Evolutionary conservation across 2,113 vertebrate genomes (phyloP).

Genomic region (Scortum barcoo): DNA sequence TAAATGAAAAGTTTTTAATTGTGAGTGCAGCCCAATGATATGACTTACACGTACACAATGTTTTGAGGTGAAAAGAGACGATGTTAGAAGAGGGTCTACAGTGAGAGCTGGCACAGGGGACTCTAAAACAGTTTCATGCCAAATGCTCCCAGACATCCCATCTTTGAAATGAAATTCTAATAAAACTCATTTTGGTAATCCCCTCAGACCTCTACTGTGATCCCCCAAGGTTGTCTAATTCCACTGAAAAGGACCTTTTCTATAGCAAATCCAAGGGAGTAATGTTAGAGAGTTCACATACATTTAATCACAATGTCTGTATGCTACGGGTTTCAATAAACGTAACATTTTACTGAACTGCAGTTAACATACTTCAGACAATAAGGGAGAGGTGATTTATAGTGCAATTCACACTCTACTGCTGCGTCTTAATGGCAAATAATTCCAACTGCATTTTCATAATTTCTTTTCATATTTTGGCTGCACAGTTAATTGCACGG

Average conservation of each 20-base stretch:
- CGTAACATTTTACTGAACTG: neutral
- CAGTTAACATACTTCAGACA: neutral
- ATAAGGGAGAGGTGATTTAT: neutral
- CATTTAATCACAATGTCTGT: neutral
- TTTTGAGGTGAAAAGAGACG: neutral
- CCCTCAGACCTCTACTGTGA: constrained; percentile 10
- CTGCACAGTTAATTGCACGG: constrained; percentile 8
- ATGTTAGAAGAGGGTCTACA: neutral
- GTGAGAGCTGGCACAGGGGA: neutral
- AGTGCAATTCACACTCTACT: neutral
- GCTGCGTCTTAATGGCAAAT: neutral
- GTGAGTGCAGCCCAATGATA: neutral
- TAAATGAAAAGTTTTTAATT: neutral
- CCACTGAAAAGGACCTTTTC: neutral
- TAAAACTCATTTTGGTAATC: constrained; percentile 1
- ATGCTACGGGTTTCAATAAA: neutral
- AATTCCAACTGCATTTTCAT: neutral
- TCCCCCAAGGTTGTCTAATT: constrained; percentile 1
- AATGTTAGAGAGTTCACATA: neutral
- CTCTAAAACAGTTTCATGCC: constrained; percentile 25
- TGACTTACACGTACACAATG: neutral
- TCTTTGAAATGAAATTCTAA: constrained; percentile 29
- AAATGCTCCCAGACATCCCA: constrained; percentile 19
- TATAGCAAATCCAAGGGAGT: constrained; percentile 16
- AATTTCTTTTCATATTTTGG: neutral